Conservation (phyloP, 2,113 vertebrate genomes). For the Corvus hawaiiensis region DNA sequence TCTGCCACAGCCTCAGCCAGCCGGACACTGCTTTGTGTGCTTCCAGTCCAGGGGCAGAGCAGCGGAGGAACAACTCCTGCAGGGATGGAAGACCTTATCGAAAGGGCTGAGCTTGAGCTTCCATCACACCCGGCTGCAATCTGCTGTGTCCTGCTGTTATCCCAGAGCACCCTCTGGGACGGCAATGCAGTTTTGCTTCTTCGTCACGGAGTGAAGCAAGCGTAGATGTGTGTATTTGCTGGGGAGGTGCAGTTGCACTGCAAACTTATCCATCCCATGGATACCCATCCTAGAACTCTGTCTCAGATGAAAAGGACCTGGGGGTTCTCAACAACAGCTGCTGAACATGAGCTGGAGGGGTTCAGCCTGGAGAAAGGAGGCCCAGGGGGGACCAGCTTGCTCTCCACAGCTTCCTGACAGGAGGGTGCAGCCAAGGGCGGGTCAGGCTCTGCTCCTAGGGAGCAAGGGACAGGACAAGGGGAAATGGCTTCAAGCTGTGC, state of each 20-base stretch:
- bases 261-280: neutral
- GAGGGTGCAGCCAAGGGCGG: accelerated
- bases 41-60: neutral
- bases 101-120: neutral
- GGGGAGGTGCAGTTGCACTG: neutral
- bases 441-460: neutral
- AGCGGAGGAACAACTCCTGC: neutral
- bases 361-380: neutral
- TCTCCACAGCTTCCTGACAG: neutral
- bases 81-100: neutral
- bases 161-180: neutral
- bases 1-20: neutral
- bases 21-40: accelerated
- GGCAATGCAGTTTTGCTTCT: neutral
- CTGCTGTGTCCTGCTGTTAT: neutral
- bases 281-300: neutral
- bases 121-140: neutral
- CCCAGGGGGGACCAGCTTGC: neutral
- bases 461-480: neutral
- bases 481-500: neutral
- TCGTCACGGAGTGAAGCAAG: neutral
- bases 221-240: accelerated
- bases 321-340: neutral
- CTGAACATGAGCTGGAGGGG: neutral
- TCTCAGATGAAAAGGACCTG: neutral